Evolutionary conservation across 2,113 vertebrate species (phyloP), one percentile per base, ranked within the genome.

Genomic region (Aegithalos caudatus): DNA sequence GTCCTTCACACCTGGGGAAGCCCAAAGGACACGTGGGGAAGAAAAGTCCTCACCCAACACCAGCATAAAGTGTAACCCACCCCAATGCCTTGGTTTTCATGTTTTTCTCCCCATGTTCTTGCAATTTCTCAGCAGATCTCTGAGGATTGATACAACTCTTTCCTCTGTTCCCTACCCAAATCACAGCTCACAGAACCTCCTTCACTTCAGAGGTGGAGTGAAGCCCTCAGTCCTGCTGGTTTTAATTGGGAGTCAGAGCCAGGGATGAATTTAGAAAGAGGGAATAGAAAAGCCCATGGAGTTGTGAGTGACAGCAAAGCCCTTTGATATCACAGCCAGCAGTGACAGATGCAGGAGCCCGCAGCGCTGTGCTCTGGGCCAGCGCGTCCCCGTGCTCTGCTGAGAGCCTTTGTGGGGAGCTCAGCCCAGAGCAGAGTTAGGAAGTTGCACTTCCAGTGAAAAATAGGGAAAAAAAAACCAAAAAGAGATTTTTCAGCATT

Each of bases 291-390:
- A 94, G 29, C 25, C 53, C 79, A 37, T 0, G 45, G 73, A 88
- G 86, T 61, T 79, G 0, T 4, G 74, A 92, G 78, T 67, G 92
- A 60, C 90, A 92, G 90, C 60, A 40, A 27, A 96, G 60, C 1
- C 4, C 93, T 92, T 93, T 95, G 91, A 88, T 86, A 82, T 42
- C 50, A 42, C 70, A 88, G 91, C 87, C 91, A 94, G 82, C 76
- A n/a, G 28, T 62, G 82, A 93, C 76, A 96, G 93, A 97, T 90
- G 88, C 67, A 88, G 91, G 78, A 94, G 72, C 80, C 79, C 14
- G 4, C 82, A n/a, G 90, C 2, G 37, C 88, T 74, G 58, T 45
- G 87, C 74, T 90, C 73, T 0, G 1, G 88, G 77, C 65, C 88
- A 71, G 95, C 81, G 12, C 28, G 61, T 84, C 93, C 79, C 86